Evolutionary conservation across 2,888 invertebrate species (phyloP), one percentile per base, ranked within the genome.

Genomic region (Synanthedon vespiformis): DNA sequence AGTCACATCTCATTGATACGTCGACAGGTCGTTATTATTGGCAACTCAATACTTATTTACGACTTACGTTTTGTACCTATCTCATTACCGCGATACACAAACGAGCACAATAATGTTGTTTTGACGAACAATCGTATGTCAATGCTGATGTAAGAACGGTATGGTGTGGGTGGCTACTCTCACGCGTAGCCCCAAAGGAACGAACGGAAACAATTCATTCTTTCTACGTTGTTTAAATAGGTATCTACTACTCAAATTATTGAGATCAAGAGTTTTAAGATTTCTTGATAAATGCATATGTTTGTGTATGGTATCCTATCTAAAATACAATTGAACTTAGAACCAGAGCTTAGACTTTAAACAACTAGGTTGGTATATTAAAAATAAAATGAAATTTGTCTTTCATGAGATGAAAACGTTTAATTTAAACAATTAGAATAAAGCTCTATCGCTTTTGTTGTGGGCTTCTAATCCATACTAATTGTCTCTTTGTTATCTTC

Each of bases 11-110:
- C 48, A 40, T 40, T 47, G 44, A 52, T 48, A 50, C 40, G 8
- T 16, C 16, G 22, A 48, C 12, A 13, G 22, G 49, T 50, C 56
- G 58, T 63, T 59, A 58, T 63, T 59, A 70, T 66, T 65, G 65
- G 58, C 57, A 61, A 70, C 61, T 61, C 63, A 62, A 69, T 65
- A 61, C 53, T 64, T 67, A 68, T 70, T 72, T 68, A 69, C 61
- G 53, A 53, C 53, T 51, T 51, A 55, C 55, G 63, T 12, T n/a
- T 14, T 44, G 44, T n/a, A 34, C 34, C 34, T 13, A 18, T 3
- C 22, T 48, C 40, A 48, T 53, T 51, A 13, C 44, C 14, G 14
- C 14, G 44, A 13, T 5, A 41, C 11, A 41, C 48, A 16, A 16
- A 11, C 5, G 4, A 48, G 18, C 50, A 51, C 56, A 53, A 60